Conservation (phyloP, 2,113 vertebrate genomes). For the Etheostoma spectabile region DNA sequence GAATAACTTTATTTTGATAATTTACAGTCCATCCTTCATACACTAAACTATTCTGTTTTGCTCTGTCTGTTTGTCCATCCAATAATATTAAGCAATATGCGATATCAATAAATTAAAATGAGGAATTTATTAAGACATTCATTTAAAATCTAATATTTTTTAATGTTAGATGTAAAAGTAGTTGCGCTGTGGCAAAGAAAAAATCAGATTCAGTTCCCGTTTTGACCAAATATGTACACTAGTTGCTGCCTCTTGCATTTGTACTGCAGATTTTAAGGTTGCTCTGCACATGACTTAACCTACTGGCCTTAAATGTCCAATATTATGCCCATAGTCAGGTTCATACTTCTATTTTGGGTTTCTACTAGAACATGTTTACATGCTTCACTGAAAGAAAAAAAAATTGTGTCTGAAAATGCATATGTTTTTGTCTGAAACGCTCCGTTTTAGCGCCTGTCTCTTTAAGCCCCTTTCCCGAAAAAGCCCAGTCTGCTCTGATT, state of each 20-base stretch:
- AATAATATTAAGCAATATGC: background rate
- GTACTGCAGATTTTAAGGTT: background rate
- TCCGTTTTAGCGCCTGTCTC: too few relatives aligned
- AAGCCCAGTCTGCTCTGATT: too few relatives aligned
- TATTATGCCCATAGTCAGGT: too few relatives aligned
- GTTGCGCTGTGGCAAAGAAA: background rate
- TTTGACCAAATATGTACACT: conserved; percentile 8
- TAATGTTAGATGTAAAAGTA: background rate
- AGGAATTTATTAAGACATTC: background rate
- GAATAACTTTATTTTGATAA: background rate
- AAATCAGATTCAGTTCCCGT: background rate
- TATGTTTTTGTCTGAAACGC: too few relatives aligned
- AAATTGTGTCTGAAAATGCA: too few relatives aligned
- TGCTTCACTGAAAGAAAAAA: too few relatives aligned
- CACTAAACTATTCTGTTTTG: background rate
- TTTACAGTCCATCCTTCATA: background rate
- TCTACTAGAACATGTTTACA: too few relatives aligned
- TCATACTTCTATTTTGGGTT: too few relatives aligned
- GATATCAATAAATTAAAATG: background rate
- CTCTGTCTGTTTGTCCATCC: background rate
- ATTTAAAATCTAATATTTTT: background rate
- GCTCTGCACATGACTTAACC: background rate
- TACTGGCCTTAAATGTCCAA: background rate
- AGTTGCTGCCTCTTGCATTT: background rate
- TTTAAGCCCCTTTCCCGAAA: too few relatives aligned